These are phyloP conservation scores for Apogon hyalosoma DNA, from an alignment of 2,797 vertebrate species.

Conservation along the genomic window DNA sequence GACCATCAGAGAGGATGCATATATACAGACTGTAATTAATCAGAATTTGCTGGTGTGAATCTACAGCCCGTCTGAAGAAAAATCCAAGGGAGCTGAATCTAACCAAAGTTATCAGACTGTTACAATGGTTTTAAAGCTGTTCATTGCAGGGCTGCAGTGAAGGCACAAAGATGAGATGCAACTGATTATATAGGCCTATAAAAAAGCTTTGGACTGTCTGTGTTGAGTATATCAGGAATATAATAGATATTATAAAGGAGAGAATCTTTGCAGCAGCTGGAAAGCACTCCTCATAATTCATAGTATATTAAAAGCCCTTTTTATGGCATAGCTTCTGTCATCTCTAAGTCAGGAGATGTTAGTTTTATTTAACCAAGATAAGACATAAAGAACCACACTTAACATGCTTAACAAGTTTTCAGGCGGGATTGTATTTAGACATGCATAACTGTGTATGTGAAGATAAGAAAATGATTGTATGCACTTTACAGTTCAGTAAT, in stretches of 20 bases:
- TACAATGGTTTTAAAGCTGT: conserved; percentile 38
- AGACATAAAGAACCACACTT: too few species aligned
- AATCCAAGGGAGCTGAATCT: conserved; percentile 37
- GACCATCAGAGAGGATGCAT: conserved; percentile 83
- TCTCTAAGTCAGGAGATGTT: too few species aligned
- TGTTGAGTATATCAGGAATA: conserved; percentile 7
- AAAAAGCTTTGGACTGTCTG: conserved; percentile 5
- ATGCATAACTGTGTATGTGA: too few species aligned
- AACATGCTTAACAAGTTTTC: too few species aligned
- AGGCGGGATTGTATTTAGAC: too few species aligned
- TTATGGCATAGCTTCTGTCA: too few species aligned
- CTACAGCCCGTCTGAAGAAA: conserved; percentile 35
- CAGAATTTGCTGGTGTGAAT: conserved; percentile 70
- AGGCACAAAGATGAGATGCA: conserved; percentile 27
- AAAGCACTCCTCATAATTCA: background rate
- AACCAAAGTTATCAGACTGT: conserved; percentile 36
- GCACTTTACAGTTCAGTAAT: too few species aligned
- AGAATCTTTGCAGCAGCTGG: background rate
- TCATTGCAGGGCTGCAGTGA: conserved; percentile 28
- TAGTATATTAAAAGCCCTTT: too few species aligned
- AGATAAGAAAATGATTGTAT: too few species aligned
- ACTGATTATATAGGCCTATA: conserved; percentile 13
- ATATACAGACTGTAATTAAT: conserved; percentile 79
- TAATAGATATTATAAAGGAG: background rate
- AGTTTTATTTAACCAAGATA: too few species aligned